Percentiles rank a stretch among this genome's conserved stretches.
Conservation (phyloP, 2,888 invertebrate species). For the Pristionchus entomophagus region DNA sequence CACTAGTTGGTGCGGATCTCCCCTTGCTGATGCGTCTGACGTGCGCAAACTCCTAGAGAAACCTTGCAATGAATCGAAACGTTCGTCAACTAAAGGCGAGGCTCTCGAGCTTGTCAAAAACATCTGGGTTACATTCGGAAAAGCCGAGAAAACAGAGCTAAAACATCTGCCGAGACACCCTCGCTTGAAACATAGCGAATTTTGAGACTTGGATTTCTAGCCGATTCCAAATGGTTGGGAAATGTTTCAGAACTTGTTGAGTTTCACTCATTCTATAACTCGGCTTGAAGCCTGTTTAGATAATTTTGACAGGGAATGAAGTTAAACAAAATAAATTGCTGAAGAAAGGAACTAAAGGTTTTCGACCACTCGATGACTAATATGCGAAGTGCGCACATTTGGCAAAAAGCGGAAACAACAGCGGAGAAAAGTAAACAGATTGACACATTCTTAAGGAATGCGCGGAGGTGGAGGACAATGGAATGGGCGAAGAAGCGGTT, state of each 20-base stretch:
- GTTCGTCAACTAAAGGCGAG: not conserved
- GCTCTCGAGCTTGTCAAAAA: not conserved
- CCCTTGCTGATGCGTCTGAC: too few relatives aligned
- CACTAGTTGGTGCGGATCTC: not conserved
- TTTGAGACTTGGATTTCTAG: too few relatives aligned
- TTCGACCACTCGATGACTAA: not conserved
- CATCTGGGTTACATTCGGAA: conserved; percentile 20
- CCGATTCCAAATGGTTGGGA: too few relatives aligned
- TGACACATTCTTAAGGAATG: not conserved
- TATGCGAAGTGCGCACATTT: not conserved
- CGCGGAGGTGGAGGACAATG: not conserved
- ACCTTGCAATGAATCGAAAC: not conserved
- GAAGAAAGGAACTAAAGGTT: too few relatives aligned
- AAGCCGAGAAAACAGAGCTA: not conserved
- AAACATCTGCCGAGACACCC: not conserved
- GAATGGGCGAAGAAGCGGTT: not conserved
- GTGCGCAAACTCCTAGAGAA: too few relatives aligned
- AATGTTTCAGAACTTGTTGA: too few relatives aligned
- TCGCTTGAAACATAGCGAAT: not conserved
- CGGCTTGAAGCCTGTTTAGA: too few relatives aligned
- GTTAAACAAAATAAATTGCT: too few relatives aligned
- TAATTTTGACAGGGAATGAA: too few relatives aligned
- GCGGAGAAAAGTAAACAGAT: not conserved
- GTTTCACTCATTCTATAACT: too few relatives aligned
- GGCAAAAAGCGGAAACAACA: not conserved